Conservation (phyloP, 1,140 invertebrate species). For the Amphibalanus amphitrite region DNA sequence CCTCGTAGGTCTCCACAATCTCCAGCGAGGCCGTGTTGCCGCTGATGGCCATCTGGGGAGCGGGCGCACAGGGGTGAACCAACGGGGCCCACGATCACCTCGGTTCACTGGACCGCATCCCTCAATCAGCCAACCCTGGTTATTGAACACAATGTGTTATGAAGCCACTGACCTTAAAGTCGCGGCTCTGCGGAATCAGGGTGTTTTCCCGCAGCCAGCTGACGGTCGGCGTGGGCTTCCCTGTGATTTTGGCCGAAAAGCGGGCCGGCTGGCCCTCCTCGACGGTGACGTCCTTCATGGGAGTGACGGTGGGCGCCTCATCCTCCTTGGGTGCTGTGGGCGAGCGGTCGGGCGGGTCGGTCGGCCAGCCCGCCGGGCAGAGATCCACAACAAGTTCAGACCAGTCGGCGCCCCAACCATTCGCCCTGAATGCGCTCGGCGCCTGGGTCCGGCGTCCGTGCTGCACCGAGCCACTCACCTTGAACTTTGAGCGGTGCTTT, state of each 20-base stretch:
- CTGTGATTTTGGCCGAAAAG: slow-evolving; percentile 63
- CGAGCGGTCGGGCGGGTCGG: background rate
- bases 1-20: slow-evolving; percentile 79
- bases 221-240: slow-evolving; percentile 61
- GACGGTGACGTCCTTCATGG: slow-evolving; percentile 62
- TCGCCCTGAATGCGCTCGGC: too few species aligned
- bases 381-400: too few species aligned
- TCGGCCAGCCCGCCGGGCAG: background rate
- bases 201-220: slow-evolving; percentile 80
- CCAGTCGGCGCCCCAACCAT: too few species aligned
- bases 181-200: slow-evolving; percentile 70
- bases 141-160: too few species aligned
- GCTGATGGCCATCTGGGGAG: slow-evolving; percentile 24
- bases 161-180: slow-evolving; percentile 62
- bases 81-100: too few species aligned
- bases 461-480: slow-evolving; percentile 29
- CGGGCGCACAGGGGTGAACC: too few species aligned
- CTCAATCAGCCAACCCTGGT: too few species aligned
- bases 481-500: slow-evolving; percentile 58
- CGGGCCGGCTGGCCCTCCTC: slow-evolving; percentile 69
- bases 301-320: slow-evolving; percentile 52
- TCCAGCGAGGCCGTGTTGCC: slow-evolving; percentile 71
- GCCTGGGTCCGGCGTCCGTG: too few species aligned
- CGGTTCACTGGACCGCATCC: too few species aligned
- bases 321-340: slow-evolving; percentile 29